Base-by-base conservation (phyloP, 2,797 vertebrate genomes). In the Syndactyla subalaris region DNA sequence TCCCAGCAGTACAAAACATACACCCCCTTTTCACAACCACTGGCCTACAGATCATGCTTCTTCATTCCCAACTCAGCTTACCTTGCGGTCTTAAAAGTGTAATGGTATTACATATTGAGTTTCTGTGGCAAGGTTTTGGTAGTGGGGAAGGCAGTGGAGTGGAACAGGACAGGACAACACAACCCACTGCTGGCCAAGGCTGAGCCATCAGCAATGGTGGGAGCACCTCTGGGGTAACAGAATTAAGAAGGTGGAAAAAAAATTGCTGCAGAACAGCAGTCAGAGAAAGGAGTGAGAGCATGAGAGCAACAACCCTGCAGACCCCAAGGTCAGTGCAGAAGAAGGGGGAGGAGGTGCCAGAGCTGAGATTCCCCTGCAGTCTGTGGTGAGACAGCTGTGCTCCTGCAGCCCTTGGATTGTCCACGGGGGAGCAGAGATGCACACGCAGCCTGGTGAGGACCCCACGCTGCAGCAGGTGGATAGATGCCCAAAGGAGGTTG, bases 121-220 rank as follows among this genome's bases (percentile, higher is more conserved):
- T 62, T 81, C 49, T 2, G 0, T 12, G 27, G n/a, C 36, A 54
- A 81, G 13, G 17, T 39, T 59, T 76, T n/a, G 22, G 49, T 8
- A n/a, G 9, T 0, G 2, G 36, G 38, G 43, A 71, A 43, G 26
- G 58, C 29, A 17, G 21, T 52, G 17, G 45, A 38, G 21, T 8
- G 7, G 14, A 71, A 71, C 38, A 34, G 45, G 52, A 58, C 9
- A 13, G 24, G n/a, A 45, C 19, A 10, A 59, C 17, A 41, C 29
- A 71, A 65, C 43, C 29, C 2, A 0, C 9, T 2, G 8, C 41
- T 39, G 29, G 73, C n/a, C 38, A 77, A 63, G 16, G 43, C 43
- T 0, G 0, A 70, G 14, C 38, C 27, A 51, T 26, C n/a, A 67
- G 32, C 1, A 1, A 39, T 2, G 2, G n/a, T 30, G 32, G 29